A percentile compares a stretch with the other conserved stretches of the same genome.
Conservation (phyloP, 2,113 vertebrate species). For the Panthera tigris region DNA sequence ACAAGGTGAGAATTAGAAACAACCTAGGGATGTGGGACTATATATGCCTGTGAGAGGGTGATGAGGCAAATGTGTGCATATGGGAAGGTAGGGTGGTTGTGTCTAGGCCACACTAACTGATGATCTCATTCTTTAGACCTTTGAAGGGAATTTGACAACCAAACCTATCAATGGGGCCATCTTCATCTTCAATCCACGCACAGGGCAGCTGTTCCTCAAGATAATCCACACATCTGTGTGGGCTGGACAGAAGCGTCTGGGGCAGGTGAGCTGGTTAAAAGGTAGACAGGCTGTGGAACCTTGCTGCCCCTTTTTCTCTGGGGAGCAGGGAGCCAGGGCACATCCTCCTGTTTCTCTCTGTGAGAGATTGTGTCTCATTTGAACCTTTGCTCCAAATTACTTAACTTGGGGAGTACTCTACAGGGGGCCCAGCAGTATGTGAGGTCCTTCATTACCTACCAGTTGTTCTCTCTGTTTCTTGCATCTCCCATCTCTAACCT, state of each 20-base stretch:
- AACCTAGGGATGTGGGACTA: rapidly evolving
- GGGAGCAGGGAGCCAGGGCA: background rate
- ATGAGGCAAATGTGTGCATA: background rate
- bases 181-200: constrained; percentile 99
- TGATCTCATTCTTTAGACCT: constrained; percentile 88
- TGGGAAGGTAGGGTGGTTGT: constrained; percentile 1
- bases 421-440: background rate
- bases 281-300: background rate
- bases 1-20: constrained; percentile 89
- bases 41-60: background rate
- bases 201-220: constrained; percentile 98
- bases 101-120: background rate
- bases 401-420: background rate
- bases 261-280: constrained; percentile 88
- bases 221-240: constrained; percentile 99
- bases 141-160: constrained; percentile 99
- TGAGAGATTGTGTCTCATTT: background rate
- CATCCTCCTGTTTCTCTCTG: background rate
- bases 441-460: background rate
- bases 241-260: constrained; percentile 99
- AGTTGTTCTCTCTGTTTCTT: background rate
- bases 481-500: background rate
- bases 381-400: background rate
- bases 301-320: background rate
- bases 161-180: constrained; percentile 99